Evolutionary conservation across 1,140 invertebrate species (phyloP), one percentile per base, ranked within the genome.

Genomic region (Listronotus bonariensis): DNA sequence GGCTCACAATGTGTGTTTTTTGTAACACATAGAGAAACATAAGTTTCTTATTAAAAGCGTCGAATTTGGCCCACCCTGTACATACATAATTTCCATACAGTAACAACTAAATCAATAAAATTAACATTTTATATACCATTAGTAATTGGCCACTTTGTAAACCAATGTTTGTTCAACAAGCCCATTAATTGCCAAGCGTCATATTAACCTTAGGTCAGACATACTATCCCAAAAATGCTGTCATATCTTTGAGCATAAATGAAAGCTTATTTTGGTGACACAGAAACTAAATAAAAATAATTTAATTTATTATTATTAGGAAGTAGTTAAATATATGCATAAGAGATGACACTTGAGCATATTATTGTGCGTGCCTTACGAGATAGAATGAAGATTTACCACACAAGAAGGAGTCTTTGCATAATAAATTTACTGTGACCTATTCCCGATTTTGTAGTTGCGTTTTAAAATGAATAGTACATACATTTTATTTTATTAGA

Each of bases 321-420:
- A 67, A 64, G 67, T 60, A 52, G 55, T 64, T 64, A 68, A 68
- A 65, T 55, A 61, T 52, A 57, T 46, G 42, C 45, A 45, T 57
- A 20, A 65, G 55, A 60, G 40, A 60, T 60, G 55, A 46, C 52
- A 63, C 58, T 56, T 15, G 45, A 32, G 48, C 43, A 65, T 60
- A 66, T 66, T 66, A 65, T 58, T 65, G 63, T 69, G 68, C 68
- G 68, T 66, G 68, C 64, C 64, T 58, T 52, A 69, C 52, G 20
- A 63, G 54, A 62, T 59, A 40, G 45, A 36, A 49, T 40, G 60
- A 49, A 55, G 52, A 55, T 55, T 42, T 40, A 55, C 53, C 42
- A 46, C 38, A 41, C 38, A 34, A 48, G 7, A 43, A 48, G 41
- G 62, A 65, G 62, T 65, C 43, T 65, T 65, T 18, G 53, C 14